A percentile compares a stretch with the other conserved stretches of the same genome.
Evolutionary conservation across 2,888 invertebrate genomes (phyloP).

Genomic region (Antitype chi): DNA sequence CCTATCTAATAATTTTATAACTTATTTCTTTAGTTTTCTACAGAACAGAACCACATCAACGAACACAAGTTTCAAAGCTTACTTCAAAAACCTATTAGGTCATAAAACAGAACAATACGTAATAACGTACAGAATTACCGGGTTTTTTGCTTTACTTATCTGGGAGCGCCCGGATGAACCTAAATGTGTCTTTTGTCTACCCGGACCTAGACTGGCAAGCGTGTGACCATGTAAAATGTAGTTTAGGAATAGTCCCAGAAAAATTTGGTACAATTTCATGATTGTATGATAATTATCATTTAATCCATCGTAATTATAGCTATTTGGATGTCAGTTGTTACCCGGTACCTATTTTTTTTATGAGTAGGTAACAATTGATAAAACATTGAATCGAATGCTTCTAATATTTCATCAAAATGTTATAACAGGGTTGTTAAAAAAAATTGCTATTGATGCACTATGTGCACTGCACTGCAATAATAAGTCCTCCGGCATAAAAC

Average conservation of each 20-base stretch:
- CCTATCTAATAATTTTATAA: not conserved
- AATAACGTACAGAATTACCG: conserved; percentile 64
- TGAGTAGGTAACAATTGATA: not conserved
- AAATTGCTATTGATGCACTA: not conserved
- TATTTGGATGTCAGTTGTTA: conserved; percentile 7
- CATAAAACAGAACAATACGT: conserved; percentile 61
- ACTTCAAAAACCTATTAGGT: conserved; percentile 29
- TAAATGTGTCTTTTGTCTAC: conserved; percentile 81
- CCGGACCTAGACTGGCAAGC: conserved; percentile 61
- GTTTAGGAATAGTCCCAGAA: conserved; percentile 29
- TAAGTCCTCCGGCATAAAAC: not conserved
- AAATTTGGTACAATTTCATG: not conserved
- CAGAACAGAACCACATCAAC: not conserved
- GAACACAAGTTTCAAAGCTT: conserved; percentile 6
- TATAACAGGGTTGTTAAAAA: not conserved
- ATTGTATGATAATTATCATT: not conserved
- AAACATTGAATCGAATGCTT: not conserved
- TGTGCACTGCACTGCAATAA: not conserved
- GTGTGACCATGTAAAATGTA: conserved; percentile 42
- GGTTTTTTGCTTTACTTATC: conserved; percentile 74
- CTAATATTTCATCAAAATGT: not conserved
- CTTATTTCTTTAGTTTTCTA: not conserved
- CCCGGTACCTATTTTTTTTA: not conserved
- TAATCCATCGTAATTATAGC: conserved; percentile 22
- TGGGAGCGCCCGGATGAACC: conserved; percentile 74